Evolutionary conservation across 2,888 invertebrate genomes (phyloP), one percentile per base, ranked within the genome.

Genomic region (Rhorus exstirpatorius): DNA sequence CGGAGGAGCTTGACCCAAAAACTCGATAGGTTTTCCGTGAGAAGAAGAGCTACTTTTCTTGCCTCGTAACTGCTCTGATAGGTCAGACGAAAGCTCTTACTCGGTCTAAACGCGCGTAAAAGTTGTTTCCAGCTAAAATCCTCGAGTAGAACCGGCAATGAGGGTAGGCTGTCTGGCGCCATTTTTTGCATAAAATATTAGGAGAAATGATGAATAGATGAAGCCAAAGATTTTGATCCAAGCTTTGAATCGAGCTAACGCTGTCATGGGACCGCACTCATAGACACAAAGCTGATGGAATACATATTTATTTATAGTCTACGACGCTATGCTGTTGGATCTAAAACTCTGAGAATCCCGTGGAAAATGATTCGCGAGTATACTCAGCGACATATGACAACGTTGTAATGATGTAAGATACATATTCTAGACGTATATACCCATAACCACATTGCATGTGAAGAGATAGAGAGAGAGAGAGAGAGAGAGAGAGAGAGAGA

Each of bases 11-110:
- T 83, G 87, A 85, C 85, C 86, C 85, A 89, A 88, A 89, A 88
- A 89, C 88, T 83, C 75, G 85, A 87, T 87, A 87, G 86, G 85
- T 89, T 89, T 89, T 87, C 85, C 85, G 44, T 60, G 63, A 81
- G 79, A 68, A 19, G 35, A 58, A 65, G 75, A 79, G 70, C 86
- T 87, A 44, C 68, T 77, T 81, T 60, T 74, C 75, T 76, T 60
- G 72, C 79, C 58, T 70, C 53, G 49, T 74, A 49, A 68, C 61
- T 78, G 46, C 12, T 55, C 60, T 70, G 58, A 58, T 67, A 55
- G 74, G 53, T 17, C 72, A 44, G 63, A 41, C 46, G 71, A 58
- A 71, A 53, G 35, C 31, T 46, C 31, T 72, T 72, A 21, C 67
- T 81, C 67, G 38, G 58, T 68, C 77, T 58, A 70, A 79, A 65